Evolutionary conservation across 2,888 invertebrate genomes (phyloP), one percentile per base, ranked within the genome.

Genomic region (Ashinkailepas kermadecensis): DNA sequence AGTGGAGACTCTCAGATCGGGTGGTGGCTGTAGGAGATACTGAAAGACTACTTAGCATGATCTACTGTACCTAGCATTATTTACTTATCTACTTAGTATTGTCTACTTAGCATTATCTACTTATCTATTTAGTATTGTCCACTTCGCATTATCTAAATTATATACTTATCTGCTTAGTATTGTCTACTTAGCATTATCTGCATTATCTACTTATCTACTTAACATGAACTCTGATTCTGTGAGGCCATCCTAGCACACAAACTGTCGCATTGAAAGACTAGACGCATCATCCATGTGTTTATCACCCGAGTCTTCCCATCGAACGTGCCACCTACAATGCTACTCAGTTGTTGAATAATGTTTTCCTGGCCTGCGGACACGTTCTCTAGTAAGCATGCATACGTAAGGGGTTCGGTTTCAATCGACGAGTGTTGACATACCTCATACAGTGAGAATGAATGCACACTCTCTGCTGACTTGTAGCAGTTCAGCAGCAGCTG

Each of bases 401-500:
- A 10, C 23, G 23, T 1, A 67, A 10, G 8, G 23, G 8, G 9
- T 9, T 23, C 23, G 15, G n/a, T 8, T 23, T 23, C 0, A 23
- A 67, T 25, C 25, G 0, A 1, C 0, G 39, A 67, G 23, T n/a
- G 23, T 12, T 64, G 8, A 8, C 78, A 80, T 25, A 84, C 84
- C 80, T 84, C 83, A 67, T 84, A 83, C 11, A 84, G 67, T 39
- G 83, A 83, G 81, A 83, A 84, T 79, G 81, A 81, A 13, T 67
- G 62, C 25, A 80, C 82, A 59, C 78, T 81, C 57, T 84, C 84
- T 57, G 81, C 81, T n/a, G 81, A 82, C 80, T 74, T 82, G 87
- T 94, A 95, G 88, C 95, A 95, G 85, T 93, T 93, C 82, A 96
- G 90, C 82, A 96, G 88, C 85, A 96, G 91, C 83, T 93, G 92